phyloP scores from a whole-genome alignment of 2,888 invertebrate species.

The Nemotelus nigrinus region DNA sequence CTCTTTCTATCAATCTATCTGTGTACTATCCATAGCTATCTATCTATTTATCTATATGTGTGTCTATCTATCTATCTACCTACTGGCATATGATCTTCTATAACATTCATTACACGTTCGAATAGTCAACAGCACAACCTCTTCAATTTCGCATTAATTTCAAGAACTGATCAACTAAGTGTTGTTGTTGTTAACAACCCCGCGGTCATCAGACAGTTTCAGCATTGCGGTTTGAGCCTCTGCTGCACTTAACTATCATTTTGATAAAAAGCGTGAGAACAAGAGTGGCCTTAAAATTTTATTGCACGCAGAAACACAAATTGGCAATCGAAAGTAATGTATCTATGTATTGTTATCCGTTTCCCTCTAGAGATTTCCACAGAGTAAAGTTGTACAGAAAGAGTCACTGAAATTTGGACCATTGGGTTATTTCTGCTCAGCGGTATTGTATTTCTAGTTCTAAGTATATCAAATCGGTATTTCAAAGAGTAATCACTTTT shows the following conservation, averaged over 20 bases:
- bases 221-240: background rate
- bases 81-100: no score
- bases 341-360: slow-evolving; percentile 10
- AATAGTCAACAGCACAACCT: no score
- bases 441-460: slow-evolving; percentile 36
- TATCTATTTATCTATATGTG: no score
- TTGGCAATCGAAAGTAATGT: background rate
- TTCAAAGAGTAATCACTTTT: background rate
- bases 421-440: slow-evolving; percentile 37
- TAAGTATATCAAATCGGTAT: background rate
- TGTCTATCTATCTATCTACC: no score
- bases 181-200: no score
- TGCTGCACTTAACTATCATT: background rate
- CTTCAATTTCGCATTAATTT: no score
- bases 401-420: slow-evolving; percentile 10
- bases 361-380: slow-evolving; percentile 31
- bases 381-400: slow-evolving; percentile 22
- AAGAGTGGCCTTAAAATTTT: background rate
- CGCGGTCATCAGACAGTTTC: background rate
- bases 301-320: background rate
- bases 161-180: no score
- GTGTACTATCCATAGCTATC: no score
- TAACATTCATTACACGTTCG: no score
- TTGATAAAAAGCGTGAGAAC: background rate
- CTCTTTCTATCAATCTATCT: no score